phyloP scores from a whole-genome alignment of 1,140 invertebrate species.

The Brachionus rubens region DNA sequence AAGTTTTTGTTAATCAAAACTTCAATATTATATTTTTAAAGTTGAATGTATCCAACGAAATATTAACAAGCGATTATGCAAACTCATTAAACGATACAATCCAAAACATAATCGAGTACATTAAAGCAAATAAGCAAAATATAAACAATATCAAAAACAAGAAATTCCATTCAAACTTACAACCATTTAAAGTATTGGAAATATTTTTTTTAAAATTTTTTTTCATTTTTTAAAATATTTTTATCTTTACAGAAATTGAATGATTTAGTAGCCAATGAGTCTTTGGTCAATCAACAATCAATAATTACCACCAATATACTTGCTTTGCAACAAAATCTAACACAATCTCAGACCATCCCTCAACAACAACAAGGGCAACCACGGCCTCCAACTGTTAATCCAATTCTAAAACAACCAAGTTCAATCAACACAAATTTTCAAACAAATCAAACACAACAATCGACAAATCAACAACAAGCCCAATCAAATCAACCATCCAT shows the following conservation, averaged over 20 bases:
- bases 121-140: conserved; percentile 1
- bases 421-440: neutral
- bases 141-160: conserved; percentile 20
- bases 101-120: neutral
- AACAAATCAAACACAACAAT: neutral
- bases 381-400: neutral
- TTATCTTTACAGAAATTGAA: neutral
- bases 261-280: neutral
- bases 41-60: neutral
- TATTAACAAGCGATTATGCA: conserved; percentile 2
- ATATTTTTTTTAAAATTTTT: no score
- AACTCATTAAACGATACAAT: conserved; percentile 15
- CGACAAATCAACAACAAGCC: no score
- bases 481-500: neutral
- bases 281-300: neutral
- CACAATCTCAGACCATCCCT: neutral
- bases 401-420: neutral
- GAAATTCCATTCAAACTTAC: neutral
- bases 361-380: neutral
- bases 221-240: no score
- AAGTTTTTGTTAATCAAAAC: no score
- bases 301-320: neutral
- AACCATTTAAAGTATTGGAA: neutral
- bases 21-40: no score
- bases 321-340: conserved; percentile 23